These are phyloP conservation scores for Neostethus bicornis DNA, from an alignment of 2,797 vertebrate genomes.

Conservation along the genomic window DNA sequence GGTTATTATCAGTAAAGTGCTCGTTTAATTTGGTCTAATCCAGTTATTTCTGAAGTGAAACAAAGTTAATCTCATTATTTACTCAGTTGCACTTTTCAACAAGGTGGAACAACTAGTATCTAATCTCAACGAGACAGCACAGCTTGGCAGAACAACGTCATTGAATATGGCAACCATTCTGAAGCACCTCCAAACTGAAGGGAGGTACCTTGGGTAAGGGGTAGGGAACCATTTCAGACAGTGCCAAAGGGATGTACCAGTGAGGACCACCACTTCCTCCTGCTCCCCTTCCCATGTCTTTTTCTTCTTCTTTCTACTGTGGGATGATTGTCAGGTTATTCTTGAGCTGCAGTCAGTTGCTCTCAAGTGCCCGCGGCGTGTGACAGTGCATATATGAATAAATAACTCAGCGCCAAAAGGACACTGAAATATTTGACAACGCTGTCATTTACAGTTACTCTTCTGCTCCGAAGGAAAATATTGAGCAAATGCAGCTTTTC, in stretches of 20 bases:
- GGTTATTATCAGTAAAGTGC: too few species aligned
- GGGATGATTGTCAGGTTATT: slow-evolving; percentile 68
- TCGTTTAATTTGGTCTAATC: too few species aligned
- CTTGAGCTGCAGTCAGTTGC: slow-evolving; percentile 66
- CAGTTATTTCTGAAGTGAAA: too few species aligned
- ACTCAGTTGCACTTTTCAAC: too few species aligned
- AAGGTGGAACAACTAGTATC: too few species aligned
- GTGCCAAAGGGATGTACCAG: slow-evolving; percentile 22
- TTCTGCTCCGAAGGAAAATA: slow-evolving; percentile 36
- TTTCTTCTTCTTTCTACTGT: slow-evolving; percentile 40
- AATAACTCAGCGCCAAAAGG: slow-evolving; percentile 64
- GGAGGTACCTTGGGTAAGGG: too few species aligned
- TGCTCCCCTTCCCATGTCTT: slow-evolving; percentile 40
- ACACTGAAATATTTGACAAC: slow-evolving; percentile 69
- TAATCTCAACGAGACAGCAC: too few species aligned
- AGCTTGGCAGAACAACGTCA: too few species aligned
- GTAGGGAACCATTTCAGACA: too few species aligned
- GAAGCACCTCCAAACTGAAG: too few species aligned
- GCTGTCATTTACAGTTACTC: slow-evolving; percentile 71
- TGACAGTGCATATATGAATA: slow-evolving; percentile 77
- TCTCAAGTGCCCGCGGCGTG: slow-evolving; percentile 64
- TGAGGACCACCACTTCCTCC: slow-evolving; percentile 13
- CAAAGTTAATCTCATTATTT: too few species aligned
- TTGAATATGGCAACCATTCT: too few species aligned
- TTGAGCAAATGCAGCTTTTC: slow-evolving; percentile 14